phyloP scores from a whole-genome alignment of 1,140 invertebrate genomes.

The Bombus soroeensis region DNA sequence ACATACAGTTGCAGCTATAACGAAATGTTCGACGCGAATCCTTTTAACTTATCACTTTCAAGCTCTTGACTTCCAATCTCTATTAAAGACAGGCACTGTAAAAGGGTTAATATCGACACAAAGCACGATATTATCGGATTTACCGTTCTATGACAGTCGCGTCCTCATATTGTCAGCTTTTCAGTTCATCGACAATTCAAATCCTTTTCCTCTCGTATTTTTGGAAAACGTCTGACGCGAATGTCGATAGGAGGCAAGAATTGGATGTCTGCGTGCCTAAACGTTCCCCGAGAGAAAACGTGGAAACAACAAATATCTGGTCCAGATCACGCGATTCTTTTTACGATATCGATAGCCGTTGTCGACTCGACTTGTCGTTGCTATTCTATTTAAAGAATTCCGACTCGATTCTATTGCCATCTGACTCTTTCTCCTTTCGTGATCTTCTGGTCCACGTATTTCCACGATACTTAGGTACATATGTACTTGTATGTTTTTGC shows the following conservation, averaged over 20 bases:
- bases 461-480: too few species aligned
- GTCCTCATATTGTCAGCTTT: slow-evolving; percentile 30
- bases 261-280: slow-evolving; percentile 25
- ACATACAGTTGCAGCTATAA: neutral
- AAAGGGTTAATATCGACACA: slow-evolving; percentile 43
- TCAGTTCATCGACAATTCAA: neutral
- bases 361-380: neutral
- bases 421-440: neutral
- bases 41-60: neutral
- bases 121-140: slow-evolving; percentile 25
- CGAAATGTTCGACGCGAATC: neutral
- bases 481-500: neutral
- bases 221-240: neutral
- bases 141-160: neutral
- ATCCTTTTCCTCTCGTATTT: slow-evolving; percentile 4
- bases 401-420: neutral
- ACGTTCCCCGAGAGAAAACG: neutral
- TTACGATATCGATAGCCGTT: neutral
- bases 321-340: neutral
- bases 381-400: neutral
- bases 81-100: neutral
- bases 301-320: slow-evolving; percentile 5
- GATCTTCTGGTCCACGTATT: neutral
- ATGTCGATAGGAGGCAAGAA: slow-evolving; percentile 31
- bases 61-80: neutral